A percentile compares a stretch with the other conserved stretches of the same genome.
Conservation (phyloP, 2,797 vertebrate genomes). For the Tokudaia tokunoshimensis region DNA sequence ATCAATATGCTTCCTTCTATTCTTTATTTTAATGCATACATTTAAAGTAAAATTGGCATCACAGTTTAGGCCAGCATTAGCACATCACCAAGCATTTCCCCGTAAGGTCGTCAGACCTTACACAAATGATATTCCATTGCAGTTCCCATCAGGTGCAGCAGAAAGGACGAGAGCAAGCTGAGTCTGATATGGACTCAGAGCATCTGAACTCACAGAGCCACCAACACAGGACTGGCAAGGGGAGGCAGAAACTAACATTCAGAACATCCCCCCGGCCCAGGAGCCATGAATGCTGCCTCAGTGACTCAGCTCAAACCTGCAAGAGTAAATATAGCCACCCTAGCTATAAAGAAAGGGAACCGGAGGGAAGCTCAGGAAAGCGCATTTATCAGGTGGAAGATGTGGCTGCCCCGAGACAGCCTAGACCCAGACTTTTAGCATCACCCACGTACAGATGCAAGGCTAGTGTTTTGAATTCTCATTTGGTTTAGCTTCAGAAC, state of each 20-base stretch:
- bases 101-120: not conserved
- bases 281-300: not conserved
- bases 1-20: not conserved
- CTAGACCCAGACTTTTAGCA: not conserved
- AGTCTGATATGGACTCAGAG: not conserved
- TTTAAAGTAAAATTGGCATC: constrained; percentile 34
- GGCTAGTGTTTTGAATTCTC: not conserved
- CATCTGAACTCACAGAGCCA: not conserved
- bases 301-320: not conserved
- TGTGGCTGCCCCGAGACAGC: not conserved
- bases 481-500: not conserved
- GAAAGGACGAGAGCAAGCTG: not conserved
- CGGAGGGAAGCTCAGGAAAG: not conserved
- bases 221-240: not conserved
- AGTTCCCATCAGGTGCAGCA: not conserved
- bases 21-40: not conserved
- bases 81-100: not conserved
- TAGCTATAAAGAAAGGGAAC: not conserved
- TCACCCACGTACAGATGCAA: not conserved
- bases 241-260: not conserved
- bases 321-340: not conserved
- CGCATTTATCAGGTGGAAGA: no score
- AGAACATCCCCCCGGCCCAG: not conserved
- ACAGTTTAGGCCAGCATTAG: not conserved
- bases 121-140: not conserved